A percentile compares a stretch with the other conserved stretches of the same genome.
Evolutionary conservation across 2,888 invertebrate genomes (phyloP).

Genomic region (Scrobipalpa costella): DNA sequence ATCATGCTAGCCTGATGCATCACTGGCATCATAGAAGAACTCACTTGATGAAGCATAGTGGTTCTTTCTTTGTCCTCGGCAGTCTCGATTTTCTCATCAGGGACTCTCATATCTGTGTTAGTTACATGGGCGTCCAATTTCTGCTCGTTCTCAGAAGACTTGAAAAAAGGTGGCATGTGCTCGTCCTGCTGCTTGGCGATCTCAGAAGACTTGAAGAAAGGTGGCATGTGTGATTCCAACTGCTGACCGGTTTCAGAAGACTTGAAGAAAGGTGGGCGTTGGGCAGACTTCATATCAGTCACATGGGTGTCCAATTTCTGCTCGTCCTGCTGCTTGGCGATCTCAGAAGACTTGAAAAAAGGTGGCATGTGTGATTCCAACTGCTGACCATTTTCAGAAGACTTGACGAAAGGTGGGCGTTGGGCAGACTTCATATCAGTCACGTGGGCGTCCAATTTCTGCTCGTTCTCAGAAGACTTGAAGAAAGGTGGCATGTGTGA

Average conservation of each 20-base stretch:
- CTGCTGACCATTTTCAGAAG: background rate
- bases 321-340: too few relatives aligned
- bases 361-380: background rate
- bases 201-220: background rate
- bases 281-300: background rate
- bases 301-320: background rate
- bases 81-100: background rate
- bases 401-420: background rate
- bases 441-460: background rate
- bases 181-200: background rate
- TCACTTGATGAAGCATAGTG: background rate
- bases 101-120: background rate
- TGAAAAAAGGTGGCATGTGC: background rate
- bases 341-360: background rate
- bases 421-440: too few relatives aligned
- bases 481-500: background rate
- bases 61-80: slow-evolving; percentile 1
- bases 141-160: background rate
- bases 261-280: background rate
- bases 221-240: background rate
- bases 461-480: background rate
- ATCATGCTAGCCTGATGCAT: background rate
- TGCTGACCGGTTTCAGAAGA: background rate
- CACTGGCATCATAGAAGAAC: background rate
- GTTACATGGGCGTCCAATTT: background rate